Conservation (phyloP, 1,140 invertebrate species). For the Cydia fagiglandana region DNA sequence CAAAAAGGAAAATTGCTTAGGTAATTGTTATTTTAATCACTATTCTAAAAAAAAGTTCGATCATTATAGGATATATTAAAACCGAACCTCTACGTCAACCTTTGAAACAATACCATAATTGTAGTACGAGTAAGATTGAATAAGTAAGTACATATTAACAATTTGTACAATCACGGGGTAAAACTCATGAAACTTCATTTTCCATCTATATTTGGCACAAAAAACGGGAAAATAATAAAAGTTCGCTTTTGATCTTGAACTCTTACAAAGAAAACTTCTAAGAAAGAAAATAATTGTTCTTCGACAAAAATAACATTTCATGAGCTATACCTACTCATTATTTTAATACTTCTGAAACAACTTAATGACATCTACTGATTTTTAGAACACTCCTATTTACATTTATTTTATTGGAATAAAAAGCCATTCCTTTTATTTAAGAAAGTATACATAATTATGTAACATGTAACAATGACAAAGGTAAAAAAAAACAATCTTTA, state of each 20-base stretch:
- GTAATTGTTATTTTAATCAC: not conserved
- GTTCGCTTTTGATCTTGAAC: not conserved
- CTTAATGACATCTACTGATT: not conserved
- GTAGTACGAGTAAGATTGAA: not conserved
- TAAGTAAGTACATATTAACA: slow-evolving; percentile 1
- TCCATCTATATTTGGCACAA: slow-evolving; percentile 17
- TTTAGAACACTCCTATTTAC: not conserved
- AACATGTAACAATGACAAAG: slow-evolving; percentile 21
- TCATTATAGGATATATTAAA: not conserved
- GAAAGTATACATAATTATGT: not conserved
- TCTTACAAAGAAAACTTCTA: not conserved
- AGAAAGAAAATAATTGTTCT: not conserved
- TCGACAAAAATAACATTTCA: not conserved
- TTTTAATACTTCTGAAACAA: not conserved
- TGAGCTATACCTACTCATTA: not conserved
- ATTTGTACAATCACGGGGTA: not conserved
- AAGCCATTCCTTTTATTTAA: not conserved
- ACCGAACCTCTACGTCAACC: not conserved
- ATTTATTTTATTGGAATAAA: slow-evolving; percentile 4
- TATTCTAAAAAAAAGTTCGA: not conserved
- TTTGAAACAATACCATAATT: not conserved
- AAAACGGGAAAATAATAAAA: not conserved
- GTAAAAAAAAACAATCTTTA: slow-evolving; percentile 19
- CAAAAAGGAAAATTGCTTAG: not conserved
- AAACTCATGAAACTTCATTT: not conserved